Conservation (phyloP, 2,797 vertebrate species). For the Sebastes itinus region DNA sequence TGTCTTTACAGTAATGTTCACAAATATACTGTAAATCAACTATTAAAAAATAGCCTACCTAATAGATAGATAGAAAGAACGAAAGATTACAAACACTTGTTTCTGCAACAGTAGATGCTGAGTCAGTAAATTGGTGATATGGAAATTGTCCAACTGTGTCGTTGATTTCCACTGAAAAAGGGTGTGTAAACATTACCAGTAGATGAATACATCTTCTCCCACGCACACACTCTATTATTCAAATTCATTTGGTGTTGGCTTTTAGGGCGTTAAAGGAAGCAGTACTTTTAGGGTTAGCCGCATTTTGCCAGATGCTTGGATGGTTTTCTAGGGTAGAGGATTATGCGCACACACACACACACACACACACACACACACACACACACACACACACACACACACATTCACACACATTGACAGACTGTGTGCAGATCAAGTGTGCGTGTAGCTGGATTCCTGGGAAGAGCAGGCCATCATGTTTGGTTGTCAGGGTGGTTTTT, state of each 20-base stretch:
- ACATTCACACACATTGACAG: neutral
- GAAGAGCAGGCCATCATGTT: neutral
- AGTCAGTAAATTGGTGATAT: neutral
- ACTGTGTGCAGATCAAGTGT: neutral
- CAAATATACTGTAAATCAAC: neutral
- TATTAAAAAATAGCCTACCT: neutral
- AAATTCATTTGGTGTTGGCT: neutral
- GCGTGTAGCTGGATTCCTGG: slow-evolving; percentile 13
- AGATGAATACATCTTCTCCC: neutral
- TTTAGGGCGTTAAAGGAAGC: neutral
- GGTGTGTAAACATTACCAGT: neutral
- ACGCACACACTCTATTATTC: neutral
- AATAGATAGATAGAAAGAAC: accelerated
- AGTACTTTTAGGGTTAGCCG: neutral
- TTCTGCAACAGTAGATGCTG: neutral
- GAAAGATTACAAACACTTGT: neutral
- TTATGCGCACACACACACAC: neutral
- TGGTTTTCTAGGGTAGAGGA: neutral
- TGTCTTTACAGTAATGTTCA: neutral
- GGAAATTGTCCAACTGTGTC: neutral
- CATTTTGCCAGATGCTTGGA: slow-evolving; percentile 6
- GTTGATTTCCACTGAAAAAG: slow-evolving; percentile 31
- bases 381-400: neutral
- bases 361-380: neutral
- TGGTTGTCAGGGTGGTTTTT: slow-evolving; percentile 15